Percentiles rank a stretch among this genome's conserved stretches.
phyloP scores from a whole-genome alignment of 2,888 invertebrate species.

The Leptinotarsa peninsularis region DNA sequence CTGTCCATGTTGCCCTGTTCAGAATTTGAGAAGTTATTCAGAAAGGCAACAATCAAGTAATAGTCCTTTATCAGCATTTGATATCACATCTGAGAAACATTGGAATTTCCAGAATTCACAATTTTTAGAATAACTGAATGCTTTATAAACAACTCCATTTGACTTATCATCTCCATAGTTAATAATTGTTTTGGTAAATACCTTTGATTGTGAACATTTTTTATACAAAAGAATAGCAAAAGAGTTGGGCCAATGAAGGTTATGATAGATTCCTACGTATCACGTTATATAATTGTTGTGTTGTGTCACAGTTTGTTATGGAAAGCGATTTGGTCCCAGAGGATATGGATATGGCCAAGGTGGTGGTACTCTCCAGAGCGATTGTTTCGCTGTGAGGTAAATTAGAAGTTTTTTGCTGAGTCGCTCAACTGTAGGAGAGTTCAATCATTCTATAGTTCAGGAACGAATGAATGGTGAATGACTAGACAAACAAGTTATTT shows the following conservation, averaged over 20 bases:
- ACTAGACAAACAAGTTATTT: too few relatives aligned
- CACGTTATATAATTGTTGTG: constrained; percentile 39
- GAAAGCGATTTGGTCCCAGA: constrained; percentile 96
- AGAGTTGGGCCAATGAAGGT: background rate
- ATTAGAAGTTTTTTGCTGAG: background rate
- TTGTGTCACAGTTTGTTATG: constrained; percentile 85
- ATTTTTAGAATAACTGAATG: too few relatives aligned
- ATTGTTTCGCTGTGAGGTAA: constrained; percentile 85
- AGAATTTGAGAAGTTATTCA: too few relatives aligned
- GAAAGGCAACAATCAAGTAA: too few relatives aligned
- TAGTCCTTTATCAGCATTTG: too few relatives aligned
- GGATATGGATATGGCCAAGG: constrained; percentile 98
- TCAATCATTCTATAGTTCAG: background rate
- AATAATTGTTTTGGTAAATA: too few relatives aligned
- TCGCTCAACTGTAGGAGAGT: background rate
- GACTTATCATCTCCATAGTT: too few relatives aligned
- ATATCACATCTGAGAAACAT: too few relatives aligned
- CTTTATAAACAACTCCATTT: too few relatives aligned
- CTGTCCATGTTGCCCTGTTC: too few relatives aligned
- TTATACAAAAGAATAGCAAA: background rate
- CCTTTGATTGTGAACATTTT: background rate
- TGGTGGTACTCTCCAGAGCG: constrained; percentile 92
- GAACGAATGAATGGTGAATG: too few relatives aligned
- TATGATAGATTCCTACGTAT: constrained; percentile 17
- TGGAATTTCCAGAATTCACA: too few relatives aligned